These are phyloP conservation scores for Triops longicaudatus DNA, from an alignment of 1,140 invertebrate genomes.

Conservation along the genomic window DNA sequence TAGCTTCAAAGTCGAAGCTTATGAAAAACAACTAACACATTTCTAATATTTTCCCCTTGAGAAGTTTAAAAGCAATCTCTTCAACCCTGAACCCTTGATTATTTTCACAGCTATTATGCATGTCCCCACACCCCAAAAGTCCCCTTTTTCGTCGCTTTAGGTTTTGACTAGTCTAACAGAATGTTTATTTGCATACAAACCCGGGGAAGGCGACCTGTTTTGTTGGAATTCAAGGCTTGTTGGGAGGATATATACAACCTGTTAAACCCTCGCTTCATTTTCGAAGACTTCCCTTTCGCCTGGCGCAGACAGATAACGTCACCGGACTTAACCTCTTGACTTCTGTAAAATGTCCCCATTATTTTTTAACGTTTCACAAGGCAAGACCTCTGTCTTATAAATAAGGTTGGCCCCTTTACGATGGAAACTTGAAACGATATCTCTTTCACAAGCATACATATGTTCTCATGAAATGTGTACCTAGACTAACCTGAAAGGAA, in stretches of 20 bases:
- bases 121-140: not conserved
- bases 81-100: not conserved
- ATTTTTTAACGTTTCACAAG: not conserved
- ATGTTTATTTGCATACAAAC: not conserved
- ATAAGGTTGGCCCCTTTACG: not conserved
- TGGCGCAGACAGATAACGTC: conserved; percentile 10
- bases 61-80: not conserved
- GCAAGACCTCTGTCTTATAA: not conserved
- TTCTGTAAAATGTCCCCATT: not conserved
- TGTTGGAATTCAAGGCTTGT: not conserved
- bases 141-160: not conserved
- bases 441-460: not conserved
- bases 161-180: not conserved
- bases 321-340: conserved; percentile 4
- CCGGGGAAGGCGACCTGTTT: not conserved
- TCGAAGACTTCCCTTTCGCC: not conserved
- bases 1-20: not conserved
- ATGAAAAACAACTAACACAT: not conserved
- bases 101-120: not conserved
- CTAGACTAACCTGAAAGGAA: too few relatives aligned
- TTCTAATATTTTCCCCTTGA: not conserved
- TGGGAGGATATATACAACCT: conserved; percentile 1
- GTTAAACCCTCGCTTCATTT: not conserved
- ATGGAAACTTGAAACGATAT: not conserved
- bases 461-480: not conserved